phyloP scores from a whole-genome alignment of 2,888 invertebrate genomes.

The Caenorhabditis sp. region DNA sequence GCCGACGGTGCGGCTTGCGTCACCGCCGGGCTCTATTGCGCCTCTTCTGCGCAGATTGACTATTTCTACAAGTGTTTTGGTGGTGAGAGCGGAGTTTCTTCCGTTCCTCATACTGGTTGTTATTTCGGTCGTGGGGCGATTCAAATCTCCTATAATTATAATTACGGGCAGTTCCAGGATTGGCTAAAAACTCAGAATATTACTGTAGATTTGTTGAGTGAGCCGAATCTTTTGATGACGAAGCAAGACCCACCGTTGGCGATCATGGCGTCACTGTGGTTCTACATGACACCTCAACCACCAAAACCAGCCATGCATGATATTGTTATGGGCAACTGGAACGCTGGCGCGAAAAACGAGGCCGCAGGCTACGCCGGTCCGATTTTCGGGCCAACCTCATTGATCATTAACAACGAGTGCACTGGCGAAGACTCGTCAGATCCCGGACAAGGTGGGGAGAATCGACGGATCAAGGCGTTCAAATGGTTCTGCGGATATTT shows the following conservation, averaged over 20 bases:
- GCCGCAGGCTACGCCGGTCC: slow-evolving; percentile 57
- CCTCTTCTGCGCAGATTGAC: slow-evolving; percentile 46
- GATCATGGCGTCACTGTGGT: slow-evolving; percentile 64
- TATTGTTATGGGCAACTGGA: slow-evolving; percentile 66
- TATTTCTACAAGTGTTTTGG: slow-evolving; percentile 58
- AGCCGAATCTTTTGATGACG: slow-evolving; percentile 61
- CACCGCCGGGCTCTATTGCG: slow-evolving; percentile 50
- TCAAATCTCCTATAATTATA: slow-evolving; percentile 67
- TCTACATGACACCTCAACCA: slow-evolving; percentile 71
- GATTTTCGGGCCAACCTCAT: slow-evolving; percentile 62
- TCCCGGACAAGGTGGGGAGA: slow-evolving; percentile 62
- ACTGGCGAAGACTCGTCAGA: slow-evolving; percentile 56
- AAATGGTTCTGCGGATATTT: slow-evolving; percentile 67
- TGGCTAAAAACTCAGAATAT: slow-evolving; percentile 54
- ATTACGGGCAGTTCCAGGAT: slow-evolving; percentile 63
- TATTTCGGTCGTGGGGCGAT: slow-evolving; percentile 66
- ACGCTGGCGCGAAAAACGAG: slow-evolving; percentile 45
- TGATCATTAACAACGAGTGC: slow-evolving; percentile 66
- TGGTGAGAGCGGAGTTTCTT: slow-evolving; percentile 14
- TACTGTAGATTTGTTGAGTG: slow-evolving; percentile 49
- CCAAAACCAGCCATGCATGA: slow-evolving; percentile 71
- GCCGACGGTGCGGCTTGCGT: slow-evolving; percentile 54
- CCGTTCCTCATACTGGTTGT: slow-evolving; percentile 49
- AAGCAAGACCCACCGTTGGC: slow-evolving; percentile 65
- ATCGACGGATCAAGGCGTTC: slow-evolving; percentile 65